A percentile compares a stretch with the other conserved stretches of the same genome.
Conservation (phyloP, 1,140 invertebrate species). For the Pectinophora gossypiella region DNA sequence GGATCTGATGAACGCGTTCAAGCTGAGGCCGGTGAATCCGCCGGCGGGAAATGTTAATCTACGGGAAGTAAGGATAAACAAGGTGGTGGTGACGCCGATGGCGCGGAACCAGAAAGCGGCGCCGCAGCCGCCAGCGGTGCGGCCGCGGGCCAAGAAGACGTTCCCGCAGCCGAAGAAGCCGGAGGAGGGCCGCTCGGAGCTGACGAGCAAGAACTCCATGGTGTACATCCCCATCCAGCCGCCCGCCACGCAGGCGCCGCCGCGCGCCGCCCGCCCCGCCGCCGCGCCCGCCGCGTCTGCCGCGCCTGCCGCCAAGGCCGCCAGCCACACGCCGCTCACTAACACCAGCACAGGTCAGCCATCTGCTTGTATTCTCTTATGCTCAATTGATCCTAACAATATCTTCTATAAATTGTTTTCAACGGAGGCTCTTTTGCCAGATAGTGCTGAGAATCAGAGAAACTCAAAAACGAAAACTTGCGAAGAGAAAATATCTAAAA, state of each 20-base stretch:
- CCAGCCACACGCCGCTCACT: too few relatives aligned
- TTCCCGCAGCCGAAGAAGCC: slow-evolving; percentile 54
- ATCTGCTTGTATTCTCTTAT: too few relatives aligned
- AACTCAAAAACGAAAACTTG: too few relatives aligned
- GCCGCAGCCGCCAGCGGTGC: slow-evolving; percentile 22
- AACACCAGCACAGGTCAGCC: too few relatives aligned
- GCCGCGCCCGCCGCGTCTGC: slow-evolving; percentile 20
- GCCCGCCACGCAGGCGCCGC: slow-evolving; percentile 45
- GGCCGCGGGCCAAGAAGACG: slow-evolving; percentile 50
- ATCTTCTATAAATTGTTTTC: too few relatives aligned
- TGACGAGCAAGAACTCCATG: slow-evolving; percentile 67
- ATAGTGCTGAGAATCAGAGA: too few relatives aligned
- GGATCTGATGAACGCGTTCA: slow-evolving; percentile 59
- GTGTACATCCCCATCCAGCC: slow-evolving; percentile 69
- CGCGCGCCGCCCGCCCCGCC: slow-evolving; percentile 17
- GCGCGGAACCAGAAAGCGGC: slow-evolving; percentile 23
- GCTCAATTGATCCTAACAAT: too few relatives aligned
- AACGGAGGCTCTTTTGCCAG: too few relatives aligned
- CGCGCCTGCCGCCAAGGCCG: background rate
- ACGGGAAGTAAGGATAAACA: slow-evolving; percentile 55
- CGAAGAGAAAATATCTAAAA: too few relatives aligned
- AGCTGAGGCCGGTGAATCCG: slow-evolving; percentile 48
- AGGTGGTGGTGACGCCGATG: slow-evolving; percentile 36
- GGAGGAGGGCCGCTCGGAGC: slow-evolving; percentile 47
- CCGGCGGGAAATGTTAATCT: slow-evolving; percentile 35